These are phyloP conservation scores for Geodia barretti DNA, from an alignment of 37 sponge, comb jelly and placozoan species.

Conservation along the genomic window DNA sequence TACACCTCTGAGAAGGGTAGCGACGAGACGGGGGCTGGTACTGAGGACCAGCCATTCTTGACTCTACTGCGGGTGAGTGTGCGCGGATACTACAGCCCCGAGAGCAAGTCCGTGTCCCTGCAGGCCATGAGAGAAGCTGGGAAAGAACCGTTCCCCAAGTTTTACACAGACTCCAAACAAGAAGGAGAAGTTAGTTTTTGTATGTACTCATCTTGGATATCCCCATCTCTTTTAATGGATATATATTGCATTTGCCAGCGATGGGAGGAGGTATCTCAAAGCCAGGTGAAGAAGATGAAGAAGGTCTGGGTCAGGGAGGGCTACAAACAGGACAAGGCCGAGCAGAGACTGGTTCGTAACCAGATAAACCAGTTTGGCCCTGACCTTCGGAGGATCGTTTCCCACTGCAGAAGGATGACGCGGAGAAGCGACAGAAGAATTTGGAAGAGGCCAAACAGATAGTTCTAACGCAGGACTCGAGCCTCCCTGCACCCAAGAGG, in stretches of 20 bases:
- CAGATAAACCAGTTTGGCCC: not conserved
- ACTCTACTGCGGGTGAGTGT: slow-evolving; percentile 76
- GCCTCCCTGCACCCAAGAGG: slow-evolving; percentile 68
- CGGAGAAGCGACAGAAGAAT: slow-evolving; percentile 71
- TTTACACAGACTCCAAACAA: slow-evolving; percentile 77
- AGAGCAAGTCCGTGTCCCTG: not conserved
- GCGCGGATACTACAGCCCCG: not conserved
- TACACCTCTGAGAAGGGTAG: slow-evolving; percentile 91
- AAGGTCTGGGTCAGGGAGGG: slow-evolving; percentile 75
- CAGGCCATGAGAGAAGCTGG: slow-evolving; percentile 71
- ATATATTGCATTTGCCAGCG: slow-evolving; percentile 19
- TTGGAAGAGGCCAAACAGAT: slow-evolving; percentile 89
- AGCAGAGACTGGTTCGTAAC: slow-evolving; percentile 53
- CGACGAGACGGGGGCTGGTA: slow-evolving; percentile 88
- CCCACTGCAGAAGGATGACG: slow-evolving; percentile 69
- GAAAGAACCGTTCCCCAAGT: slow-evolving; percentile 77
- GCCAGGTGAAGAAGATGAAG: slow-evolving; percentile 93
- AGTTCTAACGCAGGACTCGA: slow-evolving; percentile 64
- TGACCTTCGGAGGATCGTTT: too few species aligned
- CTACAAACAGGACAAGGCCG: slow-evolving; percentile 43
- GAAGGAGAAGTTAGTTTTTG: slow-evolving; percentile 79
- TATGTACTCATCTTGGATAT: not conserved
- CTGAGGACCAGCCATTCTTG: slow-evolving; percentile 81
- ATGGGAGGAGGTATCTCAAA: slow-evolving; percentile 75
- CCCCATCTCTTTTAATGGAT: not conserved